Base-by-base conservation (phyloP, 1,140 invertebrate species). In the Trichoplusia ni region DNA sequence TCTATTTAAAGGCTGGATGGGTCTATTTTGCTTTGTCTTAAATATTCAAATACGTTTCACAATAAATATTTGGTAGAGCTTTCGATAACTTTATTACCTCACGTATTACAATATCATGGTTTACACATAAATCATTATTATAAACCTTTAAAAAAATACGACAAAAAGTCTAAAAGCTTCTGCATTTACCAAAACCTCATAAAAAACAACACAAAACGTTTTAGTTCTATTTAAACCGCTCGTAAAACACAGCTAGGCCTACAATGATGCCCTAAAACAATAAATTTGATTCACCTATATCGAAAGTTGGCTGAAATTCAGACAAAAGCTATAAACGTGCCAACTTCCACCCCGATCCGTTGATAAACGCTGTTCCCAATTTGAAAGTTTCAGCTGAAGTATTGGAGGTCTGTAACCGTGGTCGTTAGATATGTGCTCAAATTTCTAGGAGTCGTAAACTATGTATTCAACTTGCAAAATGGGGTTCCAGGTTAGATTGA, bases 251-350 rank as follows among this genome's bases (percentile, higher is more conserved):
- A 23, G 21, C 21, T 4, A 9, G 1, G 1, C 5, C 19, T n/a
- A 9, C 6, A 42, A 42, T 9, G n/a, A 33, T 37, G 7, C 29
- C 8, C 23, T 27, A 23, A 14, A 7, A 47, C 25, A 47, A 29
- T 29, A 47, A 29, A 47, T 8, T 13, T 8, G 44, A 29, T 8
- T 47, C 44, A 16, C 44, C 44, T 47, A 31, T 49, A 31, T 49
- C 9, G 25, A 49, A 49, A 49, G 7, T 31, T 49, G 14, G 11
- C 25, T 31, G 29, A 49, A 13, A 18, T 49, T 49, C 25, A 49
- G 46, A 49, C 46, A 29, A 49, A 49, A 49, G 46, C 46, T 49
- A 49, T 49, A 49, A 49, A 49, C 46, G 46, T 49, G 46, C 46
- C 44, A 49, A 49, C 25, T 49, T 18, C 25, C 29, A 4, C 13